phyloP scores from a whole-genome alignment of 2,113 vertebrate genomes.

The Atractosteus spatula region DNA sequence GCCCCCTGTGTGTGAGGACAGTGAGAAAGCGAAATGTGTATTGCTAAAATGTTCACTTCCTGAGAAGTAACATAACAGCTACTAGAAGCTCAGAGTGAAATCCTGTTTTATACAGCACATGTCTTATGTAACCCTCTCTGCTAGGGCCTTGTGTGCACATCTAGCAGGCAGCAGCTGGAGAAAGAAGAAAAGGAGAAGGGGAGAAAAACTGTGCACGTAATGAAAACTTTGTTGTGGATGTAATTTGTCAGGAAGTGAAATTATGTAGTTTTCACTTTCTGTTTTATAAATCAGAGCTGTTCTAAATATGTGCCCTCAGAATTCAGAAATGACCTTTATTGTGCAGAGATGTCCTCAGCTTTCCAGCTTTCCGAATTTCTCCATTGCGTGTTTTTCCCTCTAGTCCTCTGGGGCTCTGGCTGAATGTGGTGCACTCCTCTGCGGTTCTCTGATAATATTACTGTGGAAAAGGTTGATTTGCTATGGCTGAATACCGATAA shows the following conservation, averaged over 20 bases:
- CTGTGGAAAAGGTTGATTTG: slow-evolving; percentile 31
- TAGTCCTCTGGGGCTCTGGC: slow-evolving; percentile 26
- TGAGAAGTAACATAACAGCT: no score
- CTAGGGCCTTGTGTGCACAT: no score
- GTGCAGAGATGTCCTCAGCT: slow-evolving; percentile 30
- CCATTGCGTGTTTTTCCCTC: slow-evolving; percentile 18
- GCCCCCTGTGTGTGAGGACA: no score
- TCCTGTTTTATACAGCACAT: no score
- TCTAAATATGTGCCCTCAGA: slow-evolving; percentile 1
- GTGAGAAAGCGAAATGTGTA: no score
- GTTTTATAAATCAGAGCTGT: slow-evolving; percentile 34
- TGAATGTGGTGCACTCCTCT: slow-evolving; percentile 15
- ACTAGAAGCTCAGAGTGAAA: no score
- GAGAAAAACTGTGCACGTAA: background rate
- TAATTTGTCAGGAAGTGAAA: no score
- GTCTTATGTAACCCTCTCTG: no score
- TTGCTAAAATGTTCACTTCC: no score
- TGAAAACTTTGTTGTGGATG: background rate
- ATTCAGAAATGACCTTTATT: slow-evolving; percentile 44
- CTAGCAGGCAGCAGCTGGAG: no score
- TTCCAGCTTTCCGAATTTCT: slow-evolving; percentile 39
- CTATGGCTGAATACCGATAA: slow-evolving; percentile 26
- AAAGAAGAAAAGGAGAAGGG: background rate
- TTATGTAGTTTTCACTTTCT: background rate
- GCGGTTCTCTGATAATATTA: slow-evolving; percentile 38